These are phyloP conservation scores for Sphaeramia orbicularis DNA, from an alignment of 2,797 vertebrate genomes.

Conservation along the genomic window DNA sequence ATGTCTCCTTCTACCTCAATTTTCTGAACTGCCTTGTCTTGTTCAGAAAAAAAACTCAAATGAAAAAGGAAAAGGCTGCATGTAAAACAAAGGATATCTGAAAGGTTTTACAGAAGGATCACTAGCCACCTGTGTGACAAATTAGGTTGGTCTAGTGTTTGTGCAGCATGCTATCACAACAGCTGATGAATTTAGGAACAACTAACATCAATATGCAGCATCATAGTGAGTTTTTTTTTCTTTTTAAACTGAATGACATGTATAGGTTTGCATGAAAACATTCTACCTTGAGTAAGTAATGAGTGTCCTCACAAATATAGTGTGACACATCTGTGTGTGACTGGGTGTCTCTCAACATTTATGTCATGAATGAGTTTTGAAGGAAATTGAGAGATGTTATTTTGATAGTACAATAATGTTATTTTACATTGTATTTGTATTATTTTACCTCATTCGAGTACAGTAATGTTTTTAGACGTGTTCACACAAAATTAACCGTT, in stretches of 20 bases:
- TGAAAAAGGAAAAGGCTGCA: slow-evolving; percentile 10
- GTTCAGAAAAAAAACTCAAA: slow-evolving; percentile 25
- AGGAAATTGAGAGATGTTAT: slow-evolving; percentile 28
- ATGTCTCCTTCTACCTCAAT: slow-evolving; percentile 11
- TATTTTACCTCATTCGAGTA: slow-evolving; percentile 58
- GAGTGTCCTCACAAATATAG: not conserved
- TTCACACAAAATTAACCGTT: slow-evolving; percentile 7
- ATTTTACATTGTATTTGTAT: slow-evolving; percentile 47
- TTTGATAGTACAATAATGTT: slow-evolving; percentile 27
- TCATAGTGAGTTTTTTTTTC: not conserved
- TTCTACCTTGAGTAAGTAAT: slow-evolving; percentile 37
- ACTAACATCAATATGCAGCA: slow-evolving; percentile 12
- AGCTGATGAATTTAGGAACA: slow-evolving; percentile 9
- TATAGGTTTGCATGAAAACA: slow-evolving; percentile 53
- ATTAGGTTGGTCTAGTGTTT: not conserved
- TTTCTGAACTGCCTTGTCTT: slow-evolving; percentile 25
- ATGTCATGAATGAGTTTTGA: slow-evolving; percentile 21
- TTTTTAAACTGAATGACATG: slow-evolving; percentile 32
- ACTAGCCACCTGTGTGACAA: not conserved
- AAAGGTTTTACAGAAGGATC: slow-evolving; percentile 15
- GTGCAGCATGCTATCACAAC: slow-evolving; percentile 1
- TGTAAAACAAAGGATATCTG: slow-evolving; percentile 5
- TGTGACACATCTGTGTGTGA: not conserved
- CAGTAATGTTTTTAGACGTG: slow-evolving; percentile 48
- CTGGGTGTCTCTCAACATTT: slow-evolving; percentile 17